phyloP scores from a whole-genome alignment of 2,113 vertebrate genomes.

The Bubo bubo region DNA sequence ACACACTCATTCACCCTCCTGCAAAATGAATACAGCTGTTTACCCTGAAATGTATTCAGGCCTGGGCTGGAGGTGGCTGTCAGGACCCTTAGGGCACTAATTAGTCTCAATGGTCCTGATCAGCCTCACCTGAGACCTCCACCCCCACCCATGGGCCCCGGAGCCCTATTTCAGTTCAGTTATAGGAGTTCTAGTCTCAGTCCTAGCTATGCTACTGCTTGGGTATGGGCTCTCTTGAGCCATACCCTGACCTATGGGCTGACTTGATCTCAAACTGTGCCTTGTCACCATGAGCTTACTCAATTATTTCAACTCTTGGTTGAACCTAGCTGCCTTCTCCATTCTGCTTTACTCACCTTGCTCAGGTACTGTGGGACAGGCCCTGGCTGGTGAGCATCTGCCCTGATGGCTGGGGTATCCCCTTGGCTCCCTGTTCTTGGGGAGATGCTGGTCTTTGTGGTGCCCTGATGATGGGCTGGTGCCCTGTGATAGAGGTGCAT shows the following conservation, averaged over 20 bases:
- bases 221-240: fast-evolving
- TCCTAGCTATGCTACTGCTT: not conserved
- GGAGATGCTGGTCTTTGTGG: not conserved
- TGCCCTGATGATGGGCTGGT: not conserved
- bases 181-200: fast-evolving
- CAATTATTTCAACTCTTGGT: not conserved
- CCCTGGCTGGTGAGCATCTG: not conserved
- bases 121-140: not conserved
- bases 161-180: not conserved
- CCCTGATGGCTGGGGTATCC: not conserved
- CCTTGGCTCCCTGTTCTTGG: not conserved
- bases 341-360: not conserved
- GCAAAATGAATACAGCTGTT: not conserved
- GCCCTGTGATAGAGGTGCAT: not conserved
- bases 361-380: not conserved
- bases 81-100: not conserved
- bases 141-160: not conserved
- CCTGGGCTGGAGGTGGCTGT: not conserved
- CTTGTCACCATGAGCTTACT: fast-evolving
- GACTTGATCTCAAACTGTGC: not conserved
- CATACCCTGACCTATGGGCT: fast-evolving
- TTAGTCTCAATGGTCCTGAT: not conserved
- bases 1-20: not conserved
- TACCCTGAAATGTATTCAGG: too few relatives aligned
- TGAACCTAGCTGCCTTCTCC: not conserved